These are phyloP conservation scores for Dendrocincla tyrannina DNA, from an alignment of 2,797 vertebrate species.

Conservation along the genomic window DNA sequence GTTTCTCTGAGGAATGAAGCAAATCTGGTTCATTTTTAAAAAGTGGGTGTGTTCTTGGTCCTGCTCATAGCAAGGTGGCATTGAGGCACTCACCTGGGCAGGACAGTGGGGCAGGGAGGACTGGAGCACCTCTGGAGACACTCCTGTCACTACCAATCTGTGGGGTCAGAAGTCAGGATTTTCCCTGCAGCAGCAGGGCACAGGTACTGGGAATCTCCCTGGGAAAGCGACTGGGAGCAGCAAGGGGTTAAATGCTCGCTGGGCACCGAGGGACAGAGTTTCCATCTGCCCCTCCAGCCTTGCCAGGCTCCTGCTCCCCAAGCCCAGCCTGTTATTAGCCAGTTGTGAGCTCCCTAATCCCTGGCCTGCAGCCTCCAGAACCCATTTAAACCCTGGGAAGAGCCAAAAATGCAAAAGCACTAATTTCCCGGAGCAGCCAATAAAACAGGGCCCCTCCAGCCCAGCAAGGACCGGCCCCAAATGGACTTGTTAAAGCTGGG, in stretches of 20 bases:
- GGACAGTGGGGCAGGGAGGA: background rate
- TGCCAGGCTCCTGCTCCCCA: background rate
- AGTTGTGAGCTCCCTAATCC: constrained; percentile 12
- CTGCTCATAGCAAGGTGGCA: background rate
- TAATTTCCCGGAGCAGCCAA: constrained; percentile 12
- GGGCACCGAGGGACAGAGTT: background rate
- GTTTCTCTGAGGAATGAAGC: background rate
- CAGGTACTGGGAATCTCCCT: background rate
- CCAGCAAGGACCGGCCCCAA: background rate
- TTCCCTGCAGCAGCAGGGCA: background rate
- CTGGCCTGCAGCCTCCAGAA: background rate
- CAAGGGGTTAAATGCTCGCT: background rate
- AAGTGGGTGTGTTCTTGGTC: background rate
- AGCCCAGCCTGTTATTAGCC: background rate
- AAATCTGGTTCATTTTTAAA: background rate
- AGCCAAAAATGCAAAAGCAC: background rate
- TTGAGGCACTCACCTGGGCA: background rate
- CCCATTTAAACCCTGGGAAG: background rate
- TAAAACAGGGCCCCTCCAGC: background rate
- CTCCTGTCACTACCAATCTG: background rate
- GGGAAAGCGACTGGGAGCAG: background rate
- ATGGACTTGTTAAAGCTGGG: constrained; percentile 32
- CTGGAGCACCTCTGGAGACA: background rate
- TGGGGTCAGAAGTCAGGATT: background rate
- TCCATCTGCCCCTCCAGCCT: background rate